Percentiles rank a stretch among this genome's conserved stretches.
phyloP scores from a whole-genome alignment of 2,113 vertebrate species.

The Excalfactoria chinensis region DNA sequence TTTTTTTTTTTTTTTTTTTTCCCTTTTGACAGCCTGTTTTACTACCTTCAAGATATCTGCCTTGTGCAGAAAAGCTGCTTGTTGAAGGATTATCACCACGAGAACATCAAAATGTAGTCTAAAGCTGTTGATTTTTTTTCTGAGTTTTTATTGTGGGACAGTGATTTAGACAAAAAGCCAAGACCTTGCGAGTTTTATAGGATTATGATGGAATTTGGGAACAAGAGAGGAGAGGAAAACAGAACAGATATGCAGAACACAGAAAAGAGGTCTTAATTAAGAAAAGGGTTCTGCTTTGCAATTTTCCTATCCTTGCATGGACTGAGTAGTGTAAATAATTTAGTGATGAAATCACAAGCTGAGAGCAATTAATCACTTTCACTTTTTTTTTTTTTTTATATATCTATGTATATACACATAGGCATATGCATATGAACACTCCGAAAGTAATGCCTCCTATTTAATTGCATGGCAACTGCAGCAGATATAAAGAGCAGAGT shows the following conservation, averaged over 20 bases:
- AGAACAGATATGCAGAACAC: not conserved
- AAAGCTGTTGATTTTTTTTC: not conserved
- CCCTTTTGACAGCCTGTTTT: not conserved
- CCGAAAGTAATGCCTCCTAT: not conserved
- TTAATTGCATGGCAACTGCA: not conserved
- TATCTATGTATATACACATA: not conserved
- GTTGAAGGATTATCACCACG: not conserved
- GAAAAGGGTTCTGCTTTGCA: not conserved
- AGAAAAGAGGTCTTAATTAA: not conserved
- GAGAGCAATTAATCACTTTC: not conserved
- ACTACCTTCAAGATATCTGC: not conserved
- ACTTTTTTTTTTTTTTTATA: too few relatives aligned
- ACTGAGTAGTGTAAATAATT: not conserved
- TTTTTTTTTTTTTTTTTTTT: too few relatives aligned
- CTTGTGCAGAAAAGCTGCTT: not conserved
- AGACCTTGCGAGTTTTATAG: not conserved
- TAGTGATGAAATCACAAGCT: not conserved
- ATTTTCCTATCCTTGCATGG: not conserved
- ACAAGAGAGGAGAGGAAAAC: not conserved
- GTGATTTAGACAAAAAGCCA: not conserved
- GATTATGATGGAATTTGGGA: not conserved
- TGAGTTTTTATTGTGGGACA: not conserved
- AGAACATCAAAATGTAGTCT: not conserved
- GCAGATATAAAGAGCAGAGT: not conserved
- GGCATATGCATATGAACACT: not conserved